These are phyloP conservation scores for Myodes glareolus DNA, from an alignment of 2,113 vertebrate genomes.

Conservation along the genomic window DNA sequence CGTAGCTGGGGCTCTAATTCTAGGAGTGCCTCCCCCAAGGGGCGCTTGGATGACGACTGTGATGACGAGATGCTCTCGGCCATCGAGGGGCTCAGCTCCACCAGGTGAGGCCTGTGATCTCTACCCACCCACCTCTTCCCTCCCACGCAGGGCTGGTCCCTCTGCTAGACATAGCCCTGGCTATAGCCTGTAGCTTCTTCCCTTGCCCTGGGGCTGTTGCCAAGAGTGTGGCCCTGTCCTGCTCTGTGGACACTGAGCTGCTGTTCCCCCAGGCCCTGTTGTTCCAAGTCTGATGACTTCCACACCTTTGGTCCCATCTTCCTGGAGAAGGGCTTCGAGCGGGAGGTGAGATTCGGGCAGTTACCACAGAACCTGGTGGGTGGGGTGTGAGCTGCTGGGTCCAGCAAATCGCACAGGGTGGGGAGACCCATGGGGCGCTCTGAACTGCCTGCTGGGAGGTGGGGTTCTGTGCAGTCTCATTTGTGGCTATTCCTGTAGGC, in stretches of 20 bases:
- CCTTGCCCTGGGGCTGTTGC: accelerated
- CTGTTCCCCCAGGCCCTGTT: slow-evolving; percentile 89
- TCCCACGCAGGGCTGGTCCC: background rate
- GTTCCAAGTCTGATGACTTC: slow-evolving; percentile 92
- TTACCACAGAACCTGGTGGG: background rate
- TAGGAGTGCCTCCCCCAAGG: slow-evolving; percentile 95
- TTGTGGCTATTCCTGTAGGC: background rate
- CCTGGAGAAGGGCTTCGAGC: slow-evolving; percentile 93
- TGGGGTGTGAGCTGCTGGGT: background rate
- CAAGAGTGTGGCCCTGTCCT: accelerated
- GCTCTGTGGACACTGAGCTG: background rate
- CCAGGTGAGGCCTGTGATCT: slow-evolving; percentile 87
- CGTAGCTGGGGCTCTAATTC: slow-evolving; percentile 51
- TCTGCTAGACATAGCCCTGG: background rate
- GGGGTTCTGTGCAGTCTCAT: accelerated
- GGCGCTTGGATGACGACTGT: slow-evolving; percentile 94
- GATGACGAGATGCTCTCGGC: slow-evolving; percentile 97
- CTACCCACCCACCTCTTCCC: background rate
- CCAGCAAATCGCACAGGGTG: accelerated
- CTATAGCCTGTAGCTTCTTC: background rate
- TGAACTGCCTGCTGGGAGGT: background rate
- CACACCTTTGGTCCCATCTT: slow-evolving; percentile 91
- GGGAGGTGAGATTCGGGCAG: slow-evolving; percentile 88
- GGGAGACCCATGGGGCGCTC: background rate
- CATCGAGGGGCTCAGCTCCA: slow-evolving; percentile 95